Evolutionary conservation across 2,113 vertebrate genomes (phyloP), one percentile per base, ranked within the genome.

Genomic region (Rattus rattus): DNA sequence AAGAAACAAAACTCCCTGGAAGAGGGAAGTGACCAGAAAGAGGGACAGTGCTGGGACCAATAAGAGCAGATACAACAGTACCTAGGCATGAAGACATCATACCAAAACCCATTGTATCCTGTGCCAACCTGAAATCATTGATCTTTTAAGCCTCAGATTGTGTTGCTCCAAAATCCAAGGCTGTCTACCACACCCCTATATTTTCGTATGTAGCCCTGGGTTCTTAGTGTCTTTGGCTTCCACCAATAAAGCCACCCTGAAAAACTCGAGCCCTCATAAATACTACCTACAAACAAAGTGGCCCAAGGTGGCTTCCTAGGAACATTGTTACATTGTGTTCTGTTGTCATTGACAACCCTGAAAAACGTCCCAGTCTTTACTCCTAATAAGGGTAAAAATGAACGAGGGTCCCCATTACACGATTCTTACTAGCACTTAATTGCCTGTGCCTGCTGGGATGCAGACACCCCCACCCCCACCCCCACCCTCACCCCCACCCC

Each of bases 241-340:
- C 59, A 94, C 59, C 81, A 70, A n/a, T 88, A 90, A 96, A 97
- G 94, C 86, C 63, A 77, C 63, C 91, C 96, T 87, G 79, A 92
- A 94, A 96, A 97, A 96, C 39, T 73, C 89, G 61, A 2, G 0
- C 79, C 92, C 30, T 94, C 83, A 92, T 97, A 97, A 97, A 95
- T 90, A 93, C 87, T 73, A 86, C 94, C 91, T 76, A 90, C 83
- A 95, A 94, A 93, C 61, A 92, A 94, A 95, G 65, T 61, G 95
- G n/a, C 63, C 67, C 49, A 30, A 73, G 22, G 73, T 87, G 77
- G 94, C 95, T 95, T 97, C 85, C 88, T 83, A 89, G 39, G 52
- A 84, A 94, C 80, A 91, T 92, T 94, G 88, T 33, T 91, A 30
- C 43, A 69, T 76, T 89, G 67, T 24, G 36, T 24, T 95, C 91